phyloP scores from a whole-genome alignment of 1,140 invertebrate species.

The Yoshiicerus persimilis region DNA sequence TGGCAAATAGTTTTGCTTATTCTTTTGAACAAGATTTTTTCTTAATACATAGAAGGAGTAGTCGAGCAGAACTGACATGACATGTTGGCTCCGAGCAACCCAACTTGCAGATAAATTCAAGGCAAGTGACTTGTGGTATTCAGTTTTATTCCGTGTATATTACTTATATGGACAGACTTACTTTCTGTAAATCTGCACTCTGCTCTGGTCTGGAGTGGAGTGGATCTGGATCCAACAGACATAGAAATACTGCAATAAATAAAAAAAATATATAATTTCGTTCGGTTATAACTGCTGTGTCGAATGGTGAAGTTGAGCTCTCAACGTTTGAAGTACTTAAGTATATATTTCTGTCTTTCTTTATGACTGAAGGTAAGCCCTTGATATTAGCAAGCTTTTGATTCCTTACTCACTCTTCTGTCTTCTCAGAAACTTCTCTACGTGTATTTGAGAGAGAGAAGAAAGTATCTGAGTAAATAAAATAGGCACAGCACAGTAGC shows the following conservation, averaged over 20 bases:
- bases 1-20: background rate
- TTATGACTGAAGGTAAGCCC: no score
- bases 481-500: no score
- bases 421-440: no score
- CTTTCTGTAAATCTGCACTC: no score
- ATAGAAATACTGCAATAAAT: background rate
- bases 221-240: background rate
- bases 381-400: no score
- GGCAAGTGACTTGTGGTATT: background rate
- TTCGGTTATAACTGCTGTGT: background rate
- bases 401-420: no score
- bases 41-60: background rate
- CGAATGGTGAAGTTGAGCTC: background rate
- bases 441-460: no score
- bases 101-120: background rate
- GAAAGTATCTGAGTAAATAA: no score
- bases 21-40: background rate
- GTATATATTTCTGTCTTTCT: no score
- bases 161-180: no score
- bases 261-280: background rate
- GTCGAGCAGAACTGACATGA: background rate
- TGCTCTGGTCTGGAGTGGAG: background rate
- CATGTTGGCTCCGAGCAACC: background rate
- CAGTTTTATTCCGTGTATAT: background rate
- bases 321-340: background rate